Evolutionary conservation across 1,140 invertebrate species (phyloP).

Genomic region (Papilio dardanus): DNA sequence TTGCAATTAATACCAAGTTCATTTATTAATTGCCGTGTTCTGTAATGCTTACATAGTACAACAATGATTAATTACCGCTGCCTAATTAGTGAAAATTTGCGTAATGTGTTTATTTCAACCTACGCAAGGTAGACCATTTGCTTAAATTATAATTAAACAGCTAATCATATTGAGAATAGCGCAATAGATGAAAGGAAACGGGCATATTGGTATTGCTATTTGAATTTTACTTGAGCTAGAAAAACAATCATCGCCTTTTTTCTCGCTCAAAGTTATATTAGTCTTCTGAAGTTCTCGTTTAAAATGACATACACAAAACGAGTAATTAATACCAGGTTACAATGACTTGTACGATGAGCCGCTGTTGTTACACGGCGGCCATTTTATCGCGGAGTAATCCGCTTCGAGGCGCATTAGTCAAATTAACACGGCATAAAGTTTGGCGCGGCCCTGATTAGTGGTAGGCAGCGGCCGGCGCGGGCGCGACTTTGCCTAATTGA

Average conservation of each 20-base stretch:
- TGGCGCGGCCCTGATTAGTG: constrained; percentile 76
- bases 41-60: constrained; percentile 26
- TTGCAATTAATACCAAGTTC: constrained; percentile 41
- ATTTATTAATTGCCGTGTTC: constrained; percentile 22
- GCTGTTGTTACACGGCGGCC: constrained; percentile 44
- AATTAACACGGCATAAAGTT: constrained; percentile 80
- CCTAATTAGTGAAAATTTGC: constrained; percentile 11
- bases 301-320: neutral
- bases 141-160: neutral
- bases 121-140: neutral
- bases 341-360: constrained; percentile 22
- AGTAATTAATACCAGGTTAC: constrained; percentile 12
- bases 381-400: constrained; percentile 68
- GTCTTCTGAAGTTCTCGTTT: neutral
- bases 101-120: constrained; percentile 3
- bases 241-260: too few species aligned
- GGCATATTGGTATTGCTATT: neutral
- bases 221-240: too few species aligned
- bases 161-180: neutral
- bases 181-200: neutral
- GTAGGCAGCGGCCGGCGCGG: constrained; percentile 51
- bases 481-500: constrained; percentile 78
- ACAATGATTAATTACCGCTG: constrained; percentile 6
- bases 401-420: constrained; percentile 72
- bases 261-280: neutral